These are phyloP conservation scores for Pristionchus entomophagus DNA, from an alignment of 2,888 invertebrate genomes.

Conservation along the genomic window DNA sequence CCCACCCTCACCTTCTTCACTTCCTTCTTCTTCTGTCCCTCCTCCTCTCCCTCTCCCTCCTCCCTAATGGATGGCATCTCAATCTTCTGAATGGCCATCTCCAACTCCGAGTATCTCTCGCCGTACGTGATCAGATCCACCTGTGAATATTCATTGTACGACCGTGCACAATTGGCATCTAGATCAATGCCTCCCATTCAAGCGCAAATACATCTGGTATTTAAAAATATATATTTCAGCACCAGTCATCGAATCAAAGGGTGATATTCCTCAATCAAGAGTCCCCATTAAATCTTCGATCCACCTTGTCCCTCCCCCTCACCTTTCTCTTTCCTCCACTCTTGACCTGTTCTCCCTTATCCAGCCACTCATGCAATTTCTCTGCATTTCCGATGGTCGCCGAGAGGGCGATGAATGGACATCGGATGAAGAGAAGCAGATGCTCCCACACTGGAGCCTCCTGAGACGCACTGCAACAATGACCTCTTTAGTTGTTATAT, in stretches of 20 bases:
- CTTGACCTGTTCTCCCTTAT: conserved; percentile 66
- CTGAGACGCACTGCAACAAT: conserved; percentile 61
- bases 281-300: background rate
- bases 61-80: conserved; percentile 53
- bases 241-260: no score
- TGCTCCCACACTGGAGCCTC: conserved; percentile 75
- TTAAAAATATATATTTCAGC: no score
- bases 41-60: conserved; percentile 23
- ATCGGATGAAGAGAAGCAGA: conserved; percentile 72
- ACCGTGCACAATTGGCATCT: no score
- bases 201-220: no score
- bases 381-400: conserved; percentile 73
- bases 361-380: conserved; percentile 71
- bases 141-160: conserved; percentile 28
- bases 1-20: background rate
- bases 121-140: conserved; percentile 69
- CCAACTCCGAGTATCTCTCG: conserved; percentile 74
- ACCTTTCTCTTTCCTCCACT: conserved; percentile 60
- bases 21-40: background rate
- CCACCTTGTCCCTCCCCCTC: background rate
- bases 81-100: conserved; percentile 70
- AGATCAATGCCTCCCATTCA: no score
- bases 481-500: conserved; percentile 1
- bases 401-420: conserved; percentile 74
- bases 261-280: no score